These are phyloP conservation scores for Baryphthengus martii DNA, from an alignment of 2,113 vertebrate genomes.

Conservation along the genomic window DNA sequence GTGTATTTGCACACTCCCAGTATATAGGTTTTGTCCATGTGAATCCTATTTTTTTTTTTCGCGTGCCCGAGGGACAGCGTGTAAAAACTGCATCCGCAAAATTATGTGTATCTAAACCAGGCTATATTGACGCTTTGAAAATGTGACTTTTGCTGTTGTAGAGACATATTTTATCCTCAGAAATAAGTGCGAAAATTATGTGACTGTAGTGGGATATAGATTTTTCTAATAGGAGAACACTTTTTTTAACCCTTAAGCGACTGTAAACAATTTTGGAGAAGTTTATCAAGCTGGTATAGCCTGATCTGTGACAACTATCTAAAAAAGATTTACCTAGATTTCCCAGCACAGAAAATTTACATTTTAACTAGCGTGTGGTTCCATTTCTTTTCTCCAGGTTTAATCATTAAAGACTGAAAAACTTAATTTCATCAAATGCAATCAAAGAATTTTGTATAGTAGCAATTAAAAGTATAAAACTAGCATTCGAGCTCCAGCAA, in stretches of 20 bases:
- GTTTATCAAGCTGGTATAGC: not conserved
- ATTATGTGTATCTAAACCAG: not conserved
- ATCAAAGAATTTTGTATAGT: conserved; percentile 72
- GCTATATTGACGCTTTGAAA: not conserved
- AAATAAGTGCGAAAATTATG: not conserved
- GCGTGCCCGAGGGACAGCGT: not conserved
- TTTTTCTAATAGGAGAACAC: not conserved
- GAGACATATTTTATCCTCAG: not conserved
- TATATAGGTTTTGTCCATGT: not conserved
- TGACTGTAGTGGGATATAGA: not conserved
- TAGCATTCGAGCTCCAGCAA: conserved; percentile 55
- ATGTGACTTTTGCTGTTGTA: not conserved
- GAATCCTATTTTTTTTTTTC: not conserved
- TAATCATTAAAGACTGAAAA: conserved; percentile 74
- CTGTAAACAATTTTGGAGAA: not conserved
- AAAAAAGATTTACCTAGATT: conserved; percentile 21
- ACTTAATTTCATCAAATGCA: conserved; percentile 76
- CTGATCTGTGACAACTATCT: conserved; percentile 15
- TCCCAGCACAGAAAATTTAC: conserved; percentile 62
- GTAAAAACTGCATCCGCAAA: not conserved
- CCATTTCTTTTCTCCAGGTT: conserved; percentile 58
- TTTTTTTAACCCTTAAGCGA: not conserved
- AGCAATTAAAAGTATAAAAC: conserved; percentile 73
- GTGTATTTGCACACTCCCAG: not conserved
- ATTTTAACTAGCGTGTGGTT: conserved; percentile 68